phyloP scores from a whole-genome alignment of 2,888 invertebrate genomes.

The Sussaba pulchella region DNA sequence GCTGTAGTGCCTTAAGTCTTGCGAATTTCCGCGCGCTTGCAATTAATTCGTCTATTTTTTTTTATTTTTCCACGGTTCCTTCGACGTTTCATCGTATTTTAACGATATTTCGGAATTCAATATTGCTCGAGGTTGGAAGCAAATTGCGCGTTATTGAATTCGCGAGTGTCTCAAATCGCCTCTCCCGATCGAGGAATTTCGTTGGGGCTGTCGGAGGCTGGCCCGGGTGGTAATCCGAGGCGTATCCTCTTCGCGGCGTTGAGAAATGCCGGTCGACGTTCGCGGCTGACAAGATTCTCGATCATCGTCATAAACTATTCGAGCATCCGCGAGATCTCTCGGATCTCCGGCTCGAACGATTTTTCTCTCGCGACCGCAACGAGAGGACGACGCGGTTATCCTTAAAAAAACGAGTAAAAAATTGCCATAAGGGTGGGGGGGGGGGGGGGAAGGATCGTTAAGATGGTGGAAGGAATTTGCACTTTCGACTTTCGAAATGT shows the following conservation, averaged over 20 bases:
- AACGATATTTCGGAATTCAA: not conserved
- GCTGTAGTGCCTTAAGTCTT: conserved; percentile 81
- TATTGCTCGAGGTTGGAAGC: not conserved
- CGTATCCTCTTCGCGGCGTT: conserved; percentile 71
- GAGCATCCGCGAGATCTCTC: conserved; percentile 69
- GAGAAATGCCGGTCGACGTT: conserved; percentile 74
- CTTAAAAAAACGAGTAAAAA: conserved; percentile 23
- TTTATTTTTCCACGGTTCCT: not conserved
- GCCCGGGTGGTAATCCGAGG: conserved; percentile 55
- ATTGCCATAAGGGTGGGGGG: no score
- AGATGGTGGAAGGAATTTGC: conserved; percentile 56
- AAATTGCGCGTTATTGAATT: conserved; percentile 8
- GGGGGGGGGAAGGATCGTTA: conserved; percentile 40
- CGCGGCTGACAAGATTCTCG: conserved; percentile 73
- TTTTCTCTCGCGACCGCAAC: conserved; percentile 44
- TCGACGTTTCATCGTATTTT: conserved; percentile 24
- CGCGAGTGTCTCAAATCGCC: conserved; percentile 5
- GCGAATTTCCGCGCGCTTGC: conserved; percentile 74
- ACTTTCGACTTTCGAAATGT: conserved; percentile 62
- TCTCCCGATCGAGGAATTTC: conserved; percentile 33
- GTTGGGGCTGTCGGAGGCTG: conserved; percentile 40
- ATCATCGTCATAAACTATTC: conserved; percentile 73
- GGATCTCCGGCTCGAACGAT: conserved; percentile 36
- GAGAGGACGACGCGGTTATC: conserved; percentile 8
- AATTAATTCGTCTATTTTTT: conserved; percentile 67